phyloP scores from a whole-genome alignment of 53 echinoderm and acorn worm species.

The Crossaster papposus region DNA sequence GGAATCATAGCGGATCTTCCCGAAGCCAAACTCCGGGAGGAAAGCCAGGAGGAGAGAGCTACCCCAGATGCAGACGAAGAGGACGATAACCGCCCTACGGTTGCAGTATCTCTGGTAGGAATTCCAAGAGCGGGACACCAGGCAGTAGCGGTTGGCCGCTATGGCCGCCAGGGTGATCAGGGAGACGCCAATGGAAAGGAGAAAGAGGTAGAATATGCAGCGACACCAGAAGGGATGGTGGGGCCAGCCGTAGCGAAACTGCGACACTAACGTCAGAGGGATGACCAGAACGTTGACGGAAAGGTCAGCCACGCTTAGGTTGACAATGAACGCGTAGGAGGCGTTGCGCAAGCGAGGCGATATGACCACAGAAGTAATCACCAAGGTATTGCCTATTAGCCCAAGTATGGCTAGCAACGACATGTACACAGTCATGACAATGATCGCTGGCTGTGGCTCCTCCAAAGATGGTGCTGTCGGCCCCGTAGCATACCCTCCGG shows the following conservation, averaged over 20 bases:
- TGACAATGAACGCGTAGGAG: constrained; percentile 74
- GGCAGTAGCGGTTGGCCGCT: constrained; percentile 67
- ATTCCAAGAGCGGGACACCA: constrained; percentile 61
- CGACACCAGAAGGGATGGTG: constrained; percentile 52
- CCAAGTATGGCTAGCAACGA: constrained; percentile 64
- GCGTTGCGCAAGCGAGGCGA: constrained; percentile 67
- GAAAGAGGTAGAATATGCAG: constrained; percentile 54
- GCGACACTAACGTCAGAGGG: constrained; percentile 60
- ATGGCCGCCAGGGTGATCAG: constrained; percentile 63
- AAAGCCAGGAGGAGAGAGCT: constrained; percentile 55
- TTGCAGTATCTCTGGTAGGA: constrained; percentile 70
- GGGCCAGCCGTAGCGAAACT: constrained; percentile 49
- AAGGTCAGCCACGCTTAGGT: constrained; percentile 72
- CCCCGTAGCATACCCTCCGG: neutral
- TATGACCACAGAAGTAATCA: constrained; percentile 68
- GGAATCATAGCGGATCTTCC: constrained; percentile 55
- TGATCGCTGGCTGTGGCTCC: constrained; percentile 10
- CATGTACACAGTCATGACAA: constrained; percentile 47
- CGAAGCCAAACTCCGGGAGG: constrained; percentile 74
- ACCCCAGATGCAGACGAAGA: constrained; percentile 68
- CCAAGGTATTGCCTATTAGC: constrained; percentile 71
- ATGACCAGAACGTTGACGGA: constrained; percentile 66
- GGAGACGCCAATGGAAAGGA: constrained; percentile 58
- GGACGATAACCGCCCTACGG: constrained; percentile 39
- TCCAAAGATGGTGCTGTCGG: neutral